Percentiles rank a stretch among this genome's conserved stretches.
These are phyloP conservation scores for Exocentrus adspersus DNA, from an alignment of 2,888 invertebrate genomes.

Conservation along the genomic window DNA sequence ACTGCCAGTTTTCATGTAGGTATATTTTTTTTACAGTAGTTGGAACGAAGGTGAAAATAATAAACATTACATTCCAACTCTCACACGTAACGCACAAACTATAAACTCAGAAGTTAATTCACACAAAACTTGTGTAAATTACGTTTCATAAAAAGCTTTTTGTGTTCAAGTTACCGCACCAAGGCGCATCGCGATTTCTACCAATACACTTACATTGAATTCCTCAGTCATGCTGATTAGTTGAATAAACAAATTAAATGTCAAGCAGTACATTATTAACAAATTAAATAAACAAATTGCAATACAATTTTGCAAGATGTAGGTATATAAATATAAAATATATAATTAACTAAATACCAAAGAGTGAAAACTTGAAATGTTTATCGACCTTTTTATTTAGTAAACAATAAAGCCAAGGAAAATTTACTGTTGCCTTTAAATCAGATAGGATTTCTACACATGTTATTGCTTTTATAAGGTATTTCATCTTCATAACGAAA, in stretches of 20 bases:
- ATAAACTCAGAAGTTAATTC: neutral
- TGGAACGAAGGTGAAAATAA: too few relatives aligned
- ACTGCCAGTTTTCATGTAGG: too few relatives aligned
- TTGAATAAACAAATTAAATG: constrained; percentile 19
- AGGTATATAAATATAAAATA: constrained; percentile 13
- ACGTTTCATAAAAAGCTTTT: neutral
- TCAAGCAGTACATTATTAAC: constrained; percentile 4
- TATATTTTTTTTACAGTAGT: too few relatives aligned
- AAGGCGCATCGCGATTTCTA: neutral
- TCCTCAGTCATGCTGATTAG: neutral
- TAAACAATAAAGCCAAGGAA: constrained; percentile 34
- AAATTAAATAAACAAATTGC: constrained; percentile 14
- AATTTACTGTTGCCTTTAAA: constrained; percentile 33
- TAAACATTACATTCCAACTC: too few relatives aligned
- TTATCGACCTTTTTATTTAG: constrained; percentile 36
- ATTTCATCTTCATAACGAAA: too few relatives aligned
- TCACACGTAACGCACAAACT: too few relatives aligned
- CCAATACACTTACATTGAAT: neutral
- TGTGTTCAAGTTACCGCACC: neutral
- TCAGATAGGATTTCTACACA: constrained; percentile 26
- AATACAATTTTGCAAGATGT: constrained; percentile 22
- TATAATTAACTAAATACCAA: constrained; percentile 16
- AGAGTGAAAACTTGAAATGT: neutral
- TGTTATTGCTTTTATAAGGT: neutral
- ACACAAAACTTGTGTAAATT: neutral